Conservation (phyloP, 2,113 vertebrate species). For the Rhegmatorhina hoffmannsi region DNA sequence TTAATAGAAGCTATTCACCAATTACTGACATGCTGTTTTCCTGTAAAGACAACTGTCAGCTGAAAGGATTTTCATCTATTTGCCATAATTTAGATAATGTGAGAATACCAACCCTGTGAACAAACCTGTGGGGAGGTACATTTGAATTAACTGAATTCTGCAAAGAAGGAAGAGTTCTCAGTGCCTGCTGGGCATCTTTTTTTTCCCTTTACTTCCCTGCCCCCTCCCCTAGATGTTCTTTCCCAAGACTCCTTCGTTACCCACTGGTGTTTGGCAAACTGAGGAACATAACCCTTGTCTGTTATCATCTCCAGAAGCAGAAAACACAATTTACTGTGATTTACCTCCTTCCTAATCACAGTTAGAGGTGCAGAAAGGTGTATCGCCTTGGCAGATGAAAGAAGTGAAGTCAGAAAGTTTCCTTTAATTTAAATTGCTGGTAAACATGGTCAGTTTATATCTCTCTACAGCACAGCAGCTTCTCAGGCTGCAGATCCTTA, state of each 20-base stretch:
- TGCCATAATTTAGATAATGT: background rate
- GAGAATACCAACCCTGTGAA: background rate
- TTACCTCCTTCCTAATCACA: background rate
- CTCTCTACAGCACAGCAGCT: background rate
- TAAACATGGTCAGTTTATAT: slow-evolving; percentile 24
- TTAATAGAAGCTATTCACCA: background rate
- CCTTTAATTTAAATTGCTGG: background rate
- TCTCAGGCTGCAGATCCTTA: slow-evolving; percentile 31
- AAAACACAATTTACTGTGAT: background rate
- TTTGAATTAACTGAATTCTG: background rate
- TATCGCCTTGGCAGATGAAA: background rate
- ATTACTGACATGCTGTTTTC: background rate
- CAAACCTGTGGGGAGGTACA: background rate
- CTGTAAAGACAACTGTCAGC: background rate
- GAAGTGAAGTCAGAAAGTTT: background rate
- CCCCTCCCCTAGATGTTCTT: background rate
- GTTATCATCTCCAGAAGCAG: background rate
- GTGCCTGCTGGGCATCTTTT: background rate
- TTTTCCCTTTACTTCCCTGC: accelerated
- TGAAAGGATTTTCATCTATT: background rate
- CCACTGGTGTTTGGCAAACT: background rate
- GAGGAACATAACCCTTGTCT: background rate
- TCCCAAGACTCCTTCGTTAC: background rate
- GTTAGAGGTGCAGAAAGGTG: background rate
- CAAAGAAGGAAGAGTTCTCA: background rate